phyloP scores from a whole-genome alignment of 2,888 invertebrate species.

The Matsumyia berberina region DNA sequence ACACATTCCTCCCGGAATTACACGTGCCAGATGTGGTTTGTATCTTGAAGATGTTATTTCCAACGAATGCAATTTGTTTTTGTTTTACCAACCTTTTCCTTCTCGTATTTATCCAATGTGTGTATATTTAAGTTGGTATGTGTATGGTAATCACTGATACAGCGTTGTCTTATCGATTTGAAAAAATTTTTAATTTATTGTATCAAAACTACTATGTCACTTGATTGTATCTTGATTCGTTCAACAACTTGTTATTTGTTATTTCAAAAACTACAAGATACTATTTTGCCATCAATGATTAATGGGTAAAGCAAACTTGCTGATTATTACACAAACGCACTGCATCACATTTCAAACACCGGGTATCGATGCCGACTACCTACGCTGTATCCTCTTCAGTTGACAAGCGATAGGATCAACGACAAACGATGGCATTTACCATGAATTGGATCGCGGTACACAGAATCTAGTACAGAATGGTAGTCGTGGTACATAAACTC shows the following conservation, averaged over 20 bases:
- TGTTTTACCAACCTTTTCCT: conserved; percentile 8
- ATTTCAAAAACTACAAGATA: background rate
- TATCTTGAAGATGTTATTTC: background rate
- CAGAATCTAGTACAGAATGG: conserved; percentile 40
- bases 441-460: conserved; percentile 34
- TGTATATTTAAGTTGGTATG: background rate
- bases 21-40: conserved; percentile 28
- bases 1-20: conserved; percentile 22
- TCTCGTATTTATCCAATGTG: conserved; percentile 29
- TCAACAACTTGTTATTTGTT: conserved; percentile 7
- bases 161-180: conserved; percentile 4
- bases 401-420: conserved; percentile 62
- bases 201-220: conserved; percentile 12
- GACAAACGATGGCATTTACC: conserved; percentile 51
- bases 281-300: background rate
- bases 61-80: background rate
- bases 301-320: background rate
- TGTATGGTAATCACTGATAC: conserved; percentile 10
- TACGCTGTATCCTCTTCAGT: conserved; percentile 24
- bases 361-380: background rate
- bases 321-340: background rate
- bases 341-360: background rate
- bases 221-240: background rate
- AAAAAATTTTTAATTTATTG: conserved; percentile 1
- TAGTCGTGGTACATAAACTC: conserved; percentile 37